Evolutionary conservation across 2,888 invertebrate genomes (phyloP).

Genomic region (Metalampra italica): DNA sequence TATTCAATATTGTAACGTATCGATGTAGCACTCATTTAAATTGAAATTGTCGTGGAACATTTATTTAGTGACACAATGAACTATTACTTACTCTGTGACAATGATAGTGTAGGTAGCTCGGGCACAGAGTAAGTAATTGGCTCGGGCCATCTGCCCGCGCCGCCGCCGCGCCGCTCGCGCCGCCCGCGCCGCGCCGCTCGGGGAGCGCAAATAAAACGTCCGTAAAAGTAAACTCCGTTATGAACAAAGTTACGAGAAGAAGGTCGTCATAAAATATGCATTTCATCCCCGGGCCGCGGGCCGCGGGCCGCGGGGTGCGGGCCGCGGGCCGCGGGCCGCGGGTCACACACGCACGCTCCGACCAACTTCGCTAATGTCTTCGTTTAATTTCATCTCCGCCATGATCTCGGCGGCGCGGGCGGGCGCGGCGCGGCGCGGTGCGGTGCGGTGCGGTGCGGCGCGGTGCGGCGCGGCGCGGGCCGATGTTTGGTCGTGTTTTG

Average conservation of each 20-base stretch:
- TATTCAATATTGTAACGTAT: too few species aligned
- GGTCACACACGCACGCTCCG: slow-evolving; percentile 5
- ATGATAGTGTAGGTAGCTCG: not conserved
- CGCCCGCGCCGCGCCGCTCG: not conserved
- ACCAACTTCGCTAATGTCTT: slow-evolving; percentile 3
- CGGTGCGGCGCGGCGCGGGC: not conserved
- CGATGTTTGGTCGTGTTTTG: not conserved
- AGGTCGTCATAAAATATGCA: slow-evolving; percentile 12
- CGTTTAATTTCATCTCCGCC: slow-evolving; percentile 10
- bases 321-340: not conserved
- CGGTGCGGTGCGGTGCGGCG: not conserved
- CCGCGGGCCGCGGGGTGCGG: not conserved
- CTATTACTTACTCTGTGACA: too few species aligned
- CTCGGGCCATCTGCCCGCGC: not conserved
- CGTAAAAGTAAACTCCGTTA: slow-evolving; percentile 1
- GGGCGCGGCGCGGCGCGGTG: not conserved
- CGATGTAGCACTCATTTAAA: too few species aligned
- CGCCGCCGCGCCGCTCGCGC: not conserved
- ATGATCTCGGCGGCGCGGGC: not conserved
- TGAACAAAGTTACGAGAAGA: slow-evolving; percentile 4
- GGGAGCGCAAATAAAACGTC: not conserved
- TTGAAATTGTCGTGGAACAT: too few species aligned
- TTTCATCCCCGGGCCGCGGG: slow-evolving; percentile 2
- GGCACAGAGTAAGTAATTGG: too few species aligned
- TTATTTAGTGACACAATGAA: not conserved